Evolutionary conservation across 2,888 invertebrate genomes (phyloP).

Genomic region (Sarcophaga rosellei): DNA sequence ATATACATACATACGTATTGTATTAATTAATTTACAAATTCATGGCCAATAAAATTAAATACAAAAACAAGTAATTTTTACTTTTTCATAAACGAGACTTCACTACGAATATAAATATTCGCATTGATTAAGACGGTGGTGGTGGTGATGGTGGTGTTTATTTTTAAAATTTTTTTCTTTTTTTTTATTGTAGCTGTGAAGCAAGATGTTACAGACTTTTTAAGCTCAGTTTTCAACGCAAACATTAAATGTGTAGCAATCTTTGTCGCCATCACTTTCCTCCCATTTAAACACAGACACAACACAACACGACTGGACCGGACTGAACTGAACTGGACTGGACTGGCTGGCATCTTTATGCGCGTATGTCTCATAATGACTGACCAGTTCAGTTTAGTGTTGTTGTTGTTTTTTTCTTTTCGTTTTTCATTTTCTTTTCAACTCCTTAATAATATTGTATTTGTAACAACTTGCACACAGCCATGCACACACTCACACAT

Average conservation of each 20-base stretch:
- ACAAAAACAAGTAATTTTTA: neutral
- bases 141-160: neutral
- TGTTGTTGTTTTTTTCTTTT: neutral
- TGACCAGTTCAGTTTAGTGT: constrained; percentile 15
- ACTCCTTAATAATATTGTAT: constrained; percentile 30
- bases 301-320: neutral
- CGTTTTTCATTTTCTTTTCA: neutral
- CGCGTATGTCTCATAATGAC: constrained; percentile 33
- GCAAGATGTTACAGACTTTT: constrained; percentile 34
- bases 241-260: constrained; percentile 45
- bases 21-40: constrained; percentile 32
- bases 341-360: neutral
- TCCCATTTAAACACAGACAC: constrained; percentile 45
- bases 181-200: constrained; percentile 34
- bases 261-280: constrained; percentile 60
- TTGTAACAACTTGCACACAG: constrained; percentile 38
- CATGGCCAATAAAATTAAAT: constrained; percentile 46
- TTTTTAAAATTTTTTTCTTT: constrained; percentile 16
- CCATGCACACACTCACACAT: neutral
- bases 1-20: neutral
- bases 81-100: neutral
- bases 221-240: constrained; percentile 8
- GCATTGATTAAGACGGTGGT: constrained; percentile 21
- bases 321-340: neutral
- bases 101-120: neutral